Evolutionary conservation across 2,888 invertebrate species (phyloP), one percentile per base, ranked within the genome.

Genomic region (Drosophila picticornis): DNA sequence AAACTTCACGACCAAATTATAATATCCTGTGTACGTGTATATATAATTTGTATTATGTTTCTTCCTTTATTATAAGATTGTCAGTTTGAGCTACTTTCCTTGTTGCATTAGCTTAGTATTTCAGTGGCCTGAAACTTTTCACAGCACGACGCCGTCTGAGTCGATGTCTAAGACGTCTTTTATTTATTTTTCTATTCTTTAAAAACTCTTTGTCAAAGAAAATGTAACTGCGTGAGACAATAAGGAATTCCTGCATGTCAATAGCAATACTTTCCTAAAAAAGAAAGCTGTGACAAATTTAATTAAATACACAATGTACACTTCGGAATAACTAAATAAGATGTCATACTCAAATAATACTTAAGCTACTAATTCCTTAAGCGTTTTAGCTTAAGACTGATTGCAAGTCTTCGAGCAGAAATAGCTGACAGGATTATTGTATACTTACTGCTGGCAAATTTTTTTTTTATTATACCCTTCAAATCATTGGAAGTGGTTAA

Each of bases 71-170:
- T 46, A 29, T 38, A 43, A 34, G 7, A 50, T n/a, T 36, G 19
- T 1, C 9, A 10, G 16, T 13, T 59, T 31, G 31, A 50, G 43
- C 19, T 25, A 11, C 13, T 52, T 66, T 66, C 40, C 46, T 31
- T 29, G 31, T 53, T 43, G 25, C 56, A 56, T 51, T 56, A 11
- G 38, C 9, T 51, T 40, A 11, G 29, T 34, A 56, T 13, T 50
- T 22, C 19, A 19, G 7, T 25, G 11, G 11, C 1, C 4, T 11
- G 31, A 11, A 11, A 22, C 11, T 7, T 10, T 38, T 22, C 19
- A 7, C n/a, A 25, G 27, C 31, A 2, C 4, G 29, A 10, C 5
- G 13, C 19, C 19, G n/a, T 7, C 11, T 16, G 16, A 43, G 7
- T n/a, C n/a, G n/a, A n/a, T n/a, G n/a, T 2, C 2, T 7, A 25